Evolutionary conservation across 2,113 vertebrate genomes (phyloP), one percentile per base, ranked within the genome.

Genomic region (Burhinus bistriatus): DNA sequence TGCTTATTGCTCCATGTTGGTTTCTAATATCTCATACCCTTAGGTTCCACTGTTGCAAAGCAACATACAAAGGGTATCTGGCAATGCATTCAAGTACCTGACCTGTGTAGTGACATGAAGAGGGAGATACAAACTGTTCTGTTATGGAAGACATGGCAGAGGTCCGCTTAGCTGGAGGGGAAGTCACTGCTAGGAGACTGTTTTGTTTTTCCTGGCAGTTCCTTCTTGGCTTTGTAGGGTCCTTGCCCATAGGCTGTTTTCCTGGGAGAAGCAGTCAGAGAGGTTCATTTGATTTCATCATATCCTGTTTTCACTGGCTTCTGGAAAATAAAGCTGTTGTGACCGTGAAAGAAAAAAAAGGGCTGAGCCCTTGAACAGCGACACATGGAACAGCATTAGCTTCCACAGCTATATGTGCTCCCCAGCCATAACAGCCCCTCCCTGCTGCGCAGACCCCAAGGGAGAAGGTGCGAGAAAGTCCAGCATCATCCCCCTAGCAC

Each of bases 171-270:
- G 34, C 70, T 87, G 61, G 58, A 94, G 83, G 84, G 62, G 38
- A 94, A 85, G 70, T 72, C 75, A 90, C n/a, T 1, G 2, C 47
- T 73, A 76, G 27, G n/a, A 77, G 12, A 61, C 4, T 12, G 9
- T 52, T 52, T 55, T 95, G 92, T 93, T 96, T 96, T 93, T 96
- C 47, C 78, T 94, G 94, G 96, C 91, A 62, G 71, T 59, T 91
- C 38, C 21, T 85, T 85, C 36, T 38, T 51, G 51, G 62, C 54
- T 91, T 89, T 90, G 38, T 22, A 91, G 38, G 15, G 57, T 87
- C 38, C 58, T 79, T 97, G 81, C 66, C 94, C 87, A 81, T 47
- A 70, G 76, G 84, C 87, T 95, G 38, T 94, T 95, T 93, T 90
- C 93, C 75, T 91, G 78, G 82, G 78, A 95, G 89, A 87, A 87